Base-by-base conservation (phyloP, 2,797 vertebrate genomes). In the Sebastolobus alascanus region DNA sequence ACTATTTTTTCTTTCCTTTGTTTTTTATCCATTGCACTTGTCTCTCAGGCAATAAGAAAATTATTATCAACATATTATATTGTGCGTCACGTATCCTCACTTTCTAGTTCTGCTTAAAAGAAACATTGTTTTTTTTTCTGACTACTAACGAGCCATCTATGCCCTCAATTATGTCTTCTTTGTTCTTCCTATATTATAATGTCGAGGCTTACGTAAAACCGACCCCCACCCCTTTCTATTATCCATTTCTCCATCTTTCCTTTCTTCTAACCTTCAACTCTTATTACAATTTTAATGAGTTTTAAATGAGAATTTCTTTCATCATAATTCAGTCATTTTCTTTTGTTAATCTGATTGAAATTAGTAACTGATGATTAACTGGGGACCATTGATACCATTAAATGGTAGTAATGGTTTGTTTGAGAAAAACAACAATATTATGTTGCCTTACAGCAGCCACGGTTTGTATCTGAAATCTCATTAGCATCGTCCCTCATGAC, bases 221-320 rank as follows among this genome's bases (percentile, higher is more conserved):
- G 70, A 60, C 10, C 25, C 13, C 1, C 2, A 20, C 9, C n/a
- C 10, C 1, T 37, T 55, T 68, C 25, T 20, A 67, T 37, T 38
- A 25, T 67, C 5, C 38, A 40, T 46, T 64, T 43, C 13, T 55
- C 2, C 2, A 9, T 27, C 5, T 50, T 55, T 60, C 4, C 22
- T 76, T 37, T 67, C 13, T n/a, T 52, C 25, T n/a, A 60, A 80
- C 58, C 64, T 70, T 73, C 60, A 43, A 20, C 11, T 43, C 13
- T 8, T 40, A 58, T 25, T 68, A 25, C 13, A 67, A 22, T 43
- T 65, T 66, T 11, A 52, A 16, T 43, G 29, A 61, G 14, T 64
- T 54, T 54, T 20, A 27, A 75, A 84, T 46, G 4, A 33, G 8
- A 50, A 50, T 6, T 16, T 37, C 50, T 70, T 55, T 65, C 4